Percentiles rank a stretch among this genome's conserved stretches.
Evolutionary conservation across 1,140 invertebrate species (phyloP).

Genomic region (Glossosoma conforme): DNA sequence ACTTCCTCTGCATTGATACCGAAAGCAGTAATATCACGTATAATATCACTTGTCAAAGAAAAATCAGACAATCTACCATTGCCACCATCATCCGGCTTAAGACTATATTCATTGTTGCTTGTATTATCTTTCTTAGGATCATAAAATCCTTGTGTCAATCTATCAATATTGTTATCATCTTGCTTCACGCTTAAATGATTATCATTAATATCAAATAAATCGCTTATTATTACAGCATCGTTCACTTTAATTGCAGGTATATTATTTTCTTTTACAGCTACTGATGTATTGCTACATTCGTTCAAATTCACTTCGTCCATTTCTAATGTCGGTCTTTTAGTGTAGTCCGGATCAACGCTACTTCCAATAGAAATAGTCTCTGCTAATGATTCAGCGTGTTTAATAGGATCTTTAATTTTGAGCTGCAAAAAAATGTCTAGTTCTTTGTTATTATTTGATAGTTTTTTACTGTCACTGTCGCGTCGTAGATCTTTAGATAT

Average conservation of each 20-base stretch:
- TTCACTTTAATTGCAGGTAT: neutral
- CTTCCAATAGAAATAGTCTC: neutral
- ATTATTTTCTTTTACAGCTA: neutral
- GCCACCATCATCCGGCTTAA: neutral
- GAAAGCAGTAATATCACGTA: constrained; percentile 6
- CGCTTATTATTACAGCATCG: too few species aligned
- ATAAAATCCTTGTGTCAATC: neutral
- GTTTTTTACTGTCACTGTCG: neutral
- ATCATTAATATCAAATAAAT: too few species aligned
- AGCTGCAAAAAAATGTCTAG: neutral
- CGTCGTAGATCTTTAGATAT: neutral
- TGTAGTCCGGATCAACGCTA: neutral
- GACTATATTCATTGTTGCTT: neutral
- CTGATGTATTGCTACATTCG: neutral
- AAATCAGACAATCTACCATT: neutral
- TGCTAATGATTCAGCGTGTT: neutral
- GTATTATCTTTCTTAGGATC: neutral
- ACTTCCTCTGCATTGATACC: neutral
- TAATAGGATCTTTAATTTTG: constrained; percentile 3
- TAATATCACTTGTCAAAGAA: constrained; percentile 2
- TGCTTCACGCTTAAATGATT: neutral
- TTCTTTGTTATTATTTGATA: neutral
- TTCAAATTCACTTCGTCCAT: neutral
- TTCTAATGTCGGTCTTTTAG: neutral
- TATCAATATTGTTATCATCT: neutral